A percentile compares a stretch with the other conserved stretches of the same genome.
phyloP scores from a whole-genome alignment of 2,888 invertebrate genomes.

The Hypselothyrea guttata region DNA sequence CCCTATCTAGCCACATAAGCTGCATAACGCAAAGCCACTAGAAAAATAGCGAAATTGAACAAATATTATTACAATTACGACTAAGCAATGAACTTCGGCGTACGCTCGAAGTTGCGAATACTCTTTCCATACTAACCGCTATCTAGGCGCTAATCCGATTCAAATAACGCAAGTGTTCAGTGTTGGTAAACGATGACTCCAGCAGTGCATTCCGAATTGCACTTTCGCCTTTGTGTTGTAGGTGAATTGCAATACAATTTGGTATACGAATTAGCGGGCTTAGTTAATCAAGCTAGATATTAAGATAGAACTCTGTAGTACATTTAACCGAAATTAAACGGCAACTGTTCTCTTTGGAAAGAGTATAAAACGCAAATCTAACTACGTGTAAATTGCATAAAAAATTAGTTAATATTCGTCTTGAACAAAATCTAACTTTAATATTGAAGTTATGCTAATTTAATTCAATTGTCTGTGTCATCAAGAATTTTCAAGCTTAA shows the following conservation, averaged over 20 bases:
- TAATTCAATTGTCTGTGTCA: slow-evolving; percentile 51
- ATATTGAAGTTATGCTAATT: slow-evolving; percentile 31
- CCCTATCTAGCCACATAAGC: slow-evolving; percentile 28
- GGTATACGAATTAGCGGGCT: no score
- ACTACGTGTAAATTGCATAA: slow-evolving; percentile 22
- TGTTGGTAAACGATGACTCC: not conserved
- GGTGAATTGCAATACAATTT: no score
- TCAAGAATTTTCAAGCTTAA: slow-evolving; percentile 59
- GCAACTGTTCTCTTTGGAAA: slow-evolving; percentile 17
- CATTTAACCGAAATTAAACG: no score
- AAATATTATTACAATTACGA: slow-evolving; percentile 2
- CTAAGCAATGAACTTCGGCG: slow-evolving; percentile 19
- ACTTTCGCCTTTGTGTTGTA: no score
- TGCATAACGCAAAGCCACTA: slow-evolving; percentile 37
- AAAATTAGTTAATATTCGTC: slow-evolving; percentile 13
- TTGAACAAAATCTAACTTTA: slow-evolving; percentile 24
- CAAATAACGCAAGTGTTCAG: slow-evolving; percentile 8
- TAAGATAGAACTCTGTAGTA: no score
- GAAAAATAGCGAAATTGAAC: slow-evolving; percentile 16
- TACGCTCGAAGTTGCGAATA: slow-evolving; percentile 26
- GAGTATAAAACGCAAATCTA: slow-evolving; percentile 18
- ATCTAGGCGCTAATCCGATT: slow-evolving; percentile 13
- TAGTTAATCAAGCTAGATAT: no score
- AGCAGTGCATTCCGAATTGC: not conserved
- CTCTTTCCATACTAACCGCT: slow-evolving; percentile 34